Base-by-base conservation (phyloP, 1,140 invertebrate genomes). In the Nasonia vitripennis region DNA sequence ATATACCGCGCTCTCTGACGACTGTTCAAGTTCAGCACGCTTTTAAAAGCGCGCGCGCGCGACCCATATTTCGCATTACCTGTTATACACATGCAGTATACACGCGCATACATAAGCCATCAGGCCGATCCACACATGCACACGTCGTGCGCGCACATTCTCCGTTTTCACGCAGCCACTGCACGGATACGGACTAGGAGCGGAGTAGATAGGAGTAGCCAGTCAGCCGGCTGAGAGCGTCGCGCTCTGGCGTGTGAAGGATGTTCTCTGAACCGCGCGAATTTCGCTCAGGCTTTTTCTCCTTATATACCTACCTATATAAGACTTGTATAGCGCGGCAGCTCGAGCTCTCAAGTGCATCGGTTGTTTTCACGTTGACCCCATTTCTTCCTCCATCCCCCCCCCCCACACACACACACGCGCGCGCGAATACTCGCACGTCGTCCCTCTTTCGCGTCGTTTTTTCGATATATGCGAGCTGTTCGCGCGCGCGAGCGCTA, bases 271-370 rank as follows among this genome's bases (percentile, higher is more conserved):
- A 11, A 71, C 37, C 14, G 68, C 51, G 10, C 62, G 79, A 81
- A 70, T 81, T 75, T 80, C 51, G n/a, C 31, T 37, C 79, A 45
- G 41, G 41, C 6, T 45, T 45, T 45, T 45, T 45, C 41, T 45
- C 41, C 41, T 45, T 45, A 7, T 45, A 45, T 45, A 77, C 27
- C 27, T 75, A 70, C 4, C 2, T 70, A 27, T 70, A 23, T 70
- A 70, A 45, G 41, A 9, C 6, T 23, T 70, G 27, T 70, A 5
- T 14, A 62, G 55, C 55, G 17, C 55, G 17, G 14, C 55, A 17
- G 12, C 23, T 81, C 5, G 70, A 12, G 31, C 6, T 12, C 17
- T 75, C 48, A 75, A 75, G 71, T 83, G 34, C 81, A 83, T 77
- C 11, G 55, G 23, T 55, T 45, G 4, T 2, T 48, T 27, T 55